Percentiles rank a stretch among this genome's conserved stretches.
Conservation (phyloP, 2,888 invertebrate genomes). For the Mechanitis messenoides region DNA sequence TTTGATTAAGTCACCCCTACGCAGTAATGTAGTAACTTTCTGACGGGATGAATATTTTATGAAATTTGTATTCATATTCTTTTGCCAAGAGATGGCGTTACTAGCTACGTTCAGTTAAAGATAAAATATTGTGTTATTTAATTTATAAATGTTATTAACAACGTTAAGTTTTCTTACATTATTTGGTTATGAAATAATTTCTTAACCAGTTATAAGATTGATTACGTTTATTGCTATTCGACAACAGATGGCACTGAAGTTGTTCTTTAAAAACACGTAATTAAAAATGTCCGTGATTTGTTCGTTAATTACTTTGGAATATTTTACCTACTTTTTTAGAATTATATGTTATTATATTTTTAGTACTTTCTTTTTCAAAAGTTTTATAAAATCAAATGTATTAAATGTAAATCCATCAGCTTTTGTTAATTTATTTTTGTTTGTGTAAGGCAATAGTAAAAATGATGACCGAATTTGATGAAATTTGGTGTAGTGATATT, state of each 20-base stretch:
- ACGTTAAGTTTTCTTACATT: too few relatives aligned
- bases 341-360: too few relatives aligned
- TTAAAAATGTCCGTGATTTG: not conserved
- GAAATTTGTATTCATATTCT: conserved; percentile 23
- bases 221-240: conserved; percentile 29
- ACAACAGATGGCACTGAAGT: conserved; percentile 34
- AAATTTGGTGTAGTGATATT: too few relatives aligned
- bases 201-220: not conserved
- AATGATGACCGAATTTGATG: too few relatives aligned
- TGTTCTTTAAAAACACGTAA: not conserved
- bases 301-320: not conserved
- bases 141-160: too few relatives aligned
- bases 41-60: conserved; percentile 58
- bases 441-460: too few relatives aligned
- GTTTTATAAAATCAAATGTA: too few relatives aligned
- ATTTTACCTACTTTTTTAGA: too few relatives aligned
- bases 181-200: not conserved
- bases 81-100: conserved; percentile 29
- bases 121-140: too few relatives aligned
- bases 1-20: conserved; percentile 39
- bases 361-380: too few relatives aligned
- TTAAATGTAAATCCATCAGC: too few relatives aligned
- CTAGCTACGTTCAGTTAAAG: not conserved
- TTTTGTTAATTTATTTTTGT: too few relatives aligned
- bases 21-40: conserved; percentile 59